phyloP scores from a whole-genome alignment of 2,797 vertebrate genomes.

The Chrosomus eos region DNA sequence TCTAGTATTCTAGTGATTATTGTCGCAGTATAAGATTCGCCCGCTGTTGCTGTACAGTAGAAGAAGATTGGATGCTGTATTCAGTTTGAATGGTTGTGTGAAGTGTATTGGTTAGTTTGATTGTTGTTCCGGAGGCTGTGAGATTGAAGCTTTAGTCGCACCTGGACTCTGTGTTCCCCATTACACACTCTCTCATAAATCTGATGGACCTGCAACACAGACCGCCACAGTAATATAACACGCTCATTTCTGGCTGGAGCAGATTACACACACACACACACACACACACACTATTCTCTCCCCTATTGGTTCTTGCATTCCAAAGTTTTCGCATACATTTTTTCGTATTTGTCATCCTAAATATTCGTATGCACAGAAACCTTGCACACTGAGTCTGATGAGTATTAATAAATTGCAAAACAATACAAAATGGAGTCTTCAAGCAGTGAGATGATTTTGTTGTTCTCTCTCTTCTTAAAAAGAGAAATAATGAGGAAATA shows the following conservation, averaged over 20 bases:
- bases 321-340: too few species aligned
- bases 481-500: too few species aligned
- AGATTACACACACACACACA: constrained; percentile 48
- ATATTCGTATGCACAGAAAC: too few species aligned
- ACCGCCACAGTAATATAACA: constrained; percentile 71
- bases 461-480: too few species aligned
- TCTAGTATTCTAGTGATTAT: neutral
- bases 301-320: too few species aligned
- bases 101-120: constrained; percentile 61
- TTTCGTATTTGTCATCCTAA: too few species aligned
- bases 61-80: neutral
- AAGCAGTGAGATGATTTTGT: too few species aligned
- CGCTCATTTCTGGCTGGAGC: constrained; percentile 43
- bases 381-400: too few species aligned
- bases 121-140: constrained; percentile 30
- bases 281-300: neutral
- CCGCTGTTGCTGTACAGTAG: neutral
- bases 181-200: constrained; percentile 66
- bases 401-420: too few species aligned
- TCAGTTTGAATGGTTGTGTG: neutral
- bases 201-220: constrained; percentile 66
- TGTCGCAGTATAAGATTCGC: neutral
- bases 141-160: constrained; percentile 41
- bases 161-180: constrained; percentile 40
- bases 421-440: too few species aligned